These are phyloP conservation scores for Chaenodraco wilsoni DNA, from an alignment of 2,797 vertebrate species.

Conservation along the genomic window DNA sequence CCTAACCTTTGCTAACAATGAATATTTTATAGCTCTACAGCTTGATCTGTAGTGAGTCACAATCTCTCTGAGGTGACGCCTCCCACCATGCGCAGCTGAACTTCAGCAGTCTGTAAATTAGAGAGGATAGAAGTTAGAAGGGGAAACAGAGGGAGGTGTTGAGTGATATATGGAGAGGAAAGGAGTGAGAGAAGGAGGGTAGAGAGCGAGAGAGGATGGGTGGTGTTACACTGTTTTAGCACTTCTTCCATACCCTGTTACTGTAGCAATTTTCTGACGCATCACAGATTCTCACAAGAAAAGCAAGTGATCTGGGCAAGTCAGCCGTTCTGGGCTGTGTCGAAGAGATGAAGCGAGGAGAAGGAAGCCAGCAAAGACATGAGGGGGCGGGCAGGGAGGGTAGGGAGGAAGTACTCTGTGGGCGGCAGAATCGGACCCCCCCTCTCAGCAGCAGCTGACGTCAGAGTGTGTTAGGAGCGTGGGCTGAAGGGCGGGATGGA, in stretches of 20 bases:
- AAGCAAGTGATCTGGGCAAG: slow-evolving; percentile 51
- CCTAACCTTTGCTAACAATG: slow-evolving; percentile 67
- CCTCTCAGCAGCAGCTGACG: slow-evolving; percentile 74
- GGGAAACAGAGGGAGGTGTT: slow-evolving; percentile 69
- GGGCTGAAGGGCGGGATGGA: slow-evolving; percentile 86
- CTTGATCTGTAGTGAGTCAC: slow-evolving; percentile 78
- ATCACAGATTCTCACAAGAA: slow-evolving; percentile 52
- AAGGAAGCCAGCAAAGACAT: slow-evolving; percentile 75
- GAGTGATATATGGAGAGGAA: slow-evolving; percentile 52
- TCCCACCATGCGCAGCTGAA: slow-evolving; percentile 75
- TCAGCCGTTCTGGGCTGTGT: slow-evolving; percentile 61
- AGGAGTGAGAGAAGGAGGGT: slow-evolving; percentile 37
- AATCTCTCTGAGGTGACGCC: slow-evolving; percentile 71
- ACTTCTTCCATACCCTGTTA: slow-evolving; percentile 54
- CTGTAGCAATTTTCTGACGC: slow-evolving; percentile 45
- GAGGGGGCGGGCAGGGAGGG: slow-evolving; percentile 62
- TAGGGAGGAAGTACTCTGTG: slow-evolving; percentile 81
- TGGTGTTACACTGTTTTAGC: slow-evolving; percentile 60
- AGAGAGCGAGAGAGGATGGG: slow-evolving; percentile 10
- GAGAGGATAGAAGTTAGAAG: slow-evolving; percentile 67
- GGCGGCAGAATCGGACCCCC: slow-evolving; percentile 78
- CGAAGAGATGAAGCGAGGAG: slow-evolving; percentile 65
- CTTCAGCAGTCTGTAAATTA: slow-evolving; percentile 76
- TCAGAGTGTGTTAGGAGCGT: slow-evolving; percentile 82
- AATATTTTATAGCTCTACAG: slow-evolving; percentile 70